These are phyloP conservation scores for Xylocopa sonorina DNA, from an alignment of 1,140 invertebrate species.

Conservation along the genomic window DNA sequence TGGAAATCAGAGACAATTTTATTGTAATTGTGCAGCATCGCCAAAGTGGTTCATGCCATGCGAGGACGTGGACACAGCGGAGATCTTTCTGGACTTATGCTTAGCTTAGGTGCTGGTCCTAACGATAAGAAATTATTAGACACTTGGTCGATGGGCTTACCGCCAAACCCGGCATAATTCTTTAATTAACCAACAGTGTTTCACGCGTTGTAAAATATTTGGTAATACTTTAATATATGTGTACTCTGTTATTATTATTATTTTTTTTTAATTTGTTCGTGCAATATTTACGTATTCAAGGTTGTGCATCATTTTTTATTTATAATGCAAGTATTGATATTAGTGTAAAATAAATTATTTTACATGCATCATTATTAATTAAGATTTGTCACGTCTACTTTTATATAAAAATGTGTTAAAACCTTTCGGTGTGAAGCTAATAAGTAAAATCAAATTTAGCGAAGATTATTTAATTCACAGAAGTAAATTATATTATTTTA, in stretches of 20 bases:
- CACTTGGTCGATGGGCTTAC: conserved; percentile 78
- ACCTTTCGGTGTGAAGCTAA: not conserved
- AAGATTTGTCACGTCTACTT: conserved; percentile 21
- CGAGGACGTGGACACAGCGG: conserved; percentile 72
- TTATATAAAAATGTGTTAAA: conserved; percentile 26
- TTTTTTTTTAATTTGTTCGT: conserved; percentile 25
- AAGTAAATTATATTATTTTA: conserved; percentile 1
- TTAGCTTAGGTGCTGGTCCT: conserved; percentile 78
- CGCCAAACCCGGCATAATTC: conserved; percentile 75
- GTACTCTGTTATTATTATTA: conserved; percentile 31
- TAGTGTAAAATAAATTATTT: conserved; percentile 42
- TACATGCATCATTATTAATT: conserved; percentile 6
- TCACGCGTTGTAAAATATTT: conserved; percentile 43
- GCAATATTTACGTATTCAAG: conserved; percentile 56
- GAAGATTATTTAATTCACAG: not conserved
- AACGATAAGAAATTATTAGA: conserved; percentile 78
- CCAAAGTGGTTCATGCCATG: conserved; percentile 78
- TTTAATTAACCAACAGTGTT: conserved; percentile 33
- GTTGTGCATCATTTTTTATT: conserved; percentile 65
- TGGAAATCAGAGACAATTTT: conserved; percentile 28
- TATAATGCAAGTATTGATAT: conserved; percentile 39
- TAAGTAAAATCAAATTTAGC: conserved; percentile 24
- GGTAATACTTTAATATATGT: conserved; percentile 56
- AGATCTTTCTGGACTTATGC: conserved; percentile 76
- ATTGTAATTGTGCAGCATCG: conserved; percentile 74